Evolutionary conservation across 2,888 invertebrate genomes (phyloP), one percentile per base, ranked within the genome.

Genomic region (Alentia gelatinosa): DNA sequence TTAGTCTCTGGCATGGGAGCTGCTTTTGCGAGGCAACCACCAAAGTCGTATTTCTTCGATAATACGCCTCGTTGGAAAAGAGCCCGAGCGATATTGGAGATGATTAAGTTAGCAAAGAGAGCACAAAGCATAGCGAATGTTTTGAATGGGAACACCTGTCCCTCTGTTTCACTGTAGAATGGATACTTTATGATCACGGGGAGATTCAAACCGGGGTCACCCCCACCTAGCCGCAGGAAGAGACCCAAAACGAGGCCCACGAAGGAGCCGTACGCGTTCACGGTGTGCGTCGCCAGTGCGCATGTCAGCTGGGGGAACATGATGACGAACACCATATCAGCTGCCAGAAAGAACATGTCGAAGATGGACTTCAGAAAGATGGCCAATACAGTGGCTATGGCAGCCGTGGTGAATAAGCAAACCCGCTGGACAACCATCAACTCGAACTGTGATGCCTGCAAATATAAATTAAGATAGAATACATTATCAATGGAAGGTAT

Each of bases 151-250:
- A 92, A 92, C 0, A 91, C 37, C 50, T 92, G 92, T 9, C 68
- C 90, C 12, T 50, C 19, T 26, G 79, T 97, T 97, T 94, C 93
- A 94, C 98, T 98, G 94, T 95, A 96, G 94, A 95, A 95, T 0
- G 98, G 98, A 96, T 97, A 99, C 95, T 98, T 97, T 93, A 99
- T 98, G 68, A 98, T 96, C 0, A 98, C 97, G 0, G 98, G 97
- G 90, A 99, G 96, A 0, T 98, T 97, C 95, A 99, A 97, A 94
- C 98, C 96, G 90, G 97, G 97, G 96, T 99, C 99, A 0, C 99
- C 98, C 0, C 99, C 98, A 0, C 98, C 97, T 89, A 98, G 96
- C 4, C 99, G 97, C 91, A 95, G 92, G 86, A 98, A 97, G 93
- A 98, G 96, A 0, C 98, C 98, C 93, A 98, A 97, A 92, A 98